Percentiles rank a stretch among this genome's conserved stretches.
These are phyloP conservation scores for Acleris holmiana DNA, from an alignment of 2,888 invertebrate species.

Conservation along the genomic window DNA sequence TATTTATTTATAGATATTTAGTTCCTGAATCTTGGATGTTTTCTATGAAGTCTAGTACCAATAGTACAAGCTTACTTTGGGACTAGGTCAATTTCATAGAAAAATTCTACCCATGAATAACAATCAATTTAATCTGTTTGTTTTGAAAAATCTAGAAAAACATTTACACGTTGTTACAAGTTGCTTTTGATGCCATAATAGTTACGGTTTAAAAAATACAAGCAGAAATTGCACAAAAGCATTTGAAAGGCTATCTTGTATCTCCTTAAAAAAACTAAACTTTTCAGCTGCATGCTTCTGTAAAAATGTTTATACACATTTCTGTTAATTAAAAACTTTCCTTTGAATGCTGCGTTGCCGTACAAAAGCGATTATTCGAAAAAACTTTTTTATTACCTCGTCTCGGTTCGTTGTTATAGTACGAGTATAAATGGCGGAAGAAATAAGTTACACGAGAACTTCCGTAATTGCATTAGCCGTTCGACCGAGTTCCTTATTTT, in stretches of 20 bases:
- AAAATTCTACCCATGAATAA: too few relatives aligned
- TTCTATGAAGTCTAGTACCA: too few relatives aligned
- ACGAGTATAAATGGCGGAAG: conserved; percentile 47
- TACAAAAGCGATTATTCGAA: conserved; percentile 37
- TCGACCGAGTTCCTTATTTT: conserved; percentile 58
- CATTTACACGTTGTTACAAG: too few relatives aligned
- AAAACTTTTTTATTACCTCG: conserved; percentile 36
- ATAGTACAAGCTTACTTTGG: too few relatives aligned
- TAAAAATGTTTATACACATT: conserved; percentile 20
- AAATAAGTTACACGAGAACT: conserved; percentile 48
- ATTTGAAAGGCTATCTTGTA: not conserved
- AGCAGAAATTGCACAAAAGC: not conserved
- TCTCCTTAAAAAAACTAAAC: conserved; percentile 1
- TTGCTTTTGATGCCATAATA: too few relatives aligned
- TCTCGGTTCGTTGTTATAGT: conserved; percentile 43
- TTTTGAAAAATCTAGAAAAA: too few relatives aligned
- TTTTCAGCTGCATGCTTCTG: conserved; percentile 1
- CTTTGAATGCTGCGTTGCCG: conserved; percentile 26
- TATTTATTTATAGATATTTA: too few relatives aligned
- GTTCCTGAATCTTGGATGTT: too few relatives aligned
- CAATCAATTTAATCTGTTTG: too few relatives aligned
- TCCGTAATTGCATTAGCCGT: conserved; percentile 63
- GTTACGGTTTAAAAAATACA: not conserved
- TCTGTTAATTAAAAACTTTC: conserved; percentile 32
- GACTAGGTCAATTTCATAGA: too few relatives aligned